phyloP scores from a whole-genome alignment of 1,140 invertebrate species.

The Pogonomyrmex barbatus region DNA sequence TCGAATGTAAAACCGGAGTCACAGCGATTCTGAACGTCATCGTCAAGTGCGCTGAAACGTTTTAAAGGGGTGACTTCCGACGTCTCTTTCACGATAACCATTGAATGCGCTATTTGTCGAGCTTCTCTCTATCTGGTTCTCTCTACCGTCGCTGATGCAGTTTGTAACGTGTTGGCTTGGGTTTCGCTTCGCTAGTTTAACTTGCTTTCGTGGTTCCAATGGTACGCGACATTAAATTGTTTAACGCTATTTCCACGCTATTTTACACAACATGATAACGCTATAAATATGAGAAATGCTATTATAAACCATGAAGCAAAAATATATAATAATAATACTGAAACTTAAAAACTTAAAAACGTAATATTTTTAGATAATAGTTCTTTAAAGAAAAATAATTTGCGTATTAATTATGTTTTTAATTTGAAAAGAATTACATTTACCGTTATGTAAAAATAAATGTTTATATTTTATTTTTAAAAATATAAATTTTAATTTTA shows the following conservation, averaged over 20 bases:
- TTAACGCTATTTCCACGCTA: not conserved
- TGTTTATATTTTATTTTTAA: slow-evolving; percentile 1
- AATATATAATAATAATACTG: not conserved
- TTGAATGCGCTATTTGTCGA: slow-evolving; percentile 62
- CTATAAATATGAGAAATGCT: too few species aligned
- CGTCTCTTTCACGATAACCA: slow-evolving; percentile 66
- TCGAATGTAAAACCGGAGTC: slow-evolving; percentile 53
- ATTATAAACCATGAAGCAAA: slow-evolving; percentile 10
- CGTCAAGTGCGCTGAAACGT: slow-evolving; percentile 9
- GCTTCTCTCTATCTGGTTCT: slow-evolving; percentile 28
- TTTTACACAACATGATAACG: slow-evolving; percentile 1
- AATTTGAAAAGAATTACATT: not conserved
- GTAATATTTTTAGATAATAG: not conserved
- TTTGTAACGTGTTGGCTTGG: slow-evolving; percentile 23
- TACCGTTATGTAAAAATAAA: not conserved
- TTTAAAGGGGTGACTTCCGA: slow-evolving; percentile 44
- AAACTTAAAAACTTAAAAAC: not conserved
- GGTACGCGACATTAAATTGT: slow-evolving; percentile 9
- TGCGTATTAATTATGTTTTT: not conserved
- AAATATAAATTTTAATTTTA: not conserved
- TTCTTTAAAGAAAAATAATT: not conserved
- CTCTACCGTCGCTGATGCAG: not conserved
- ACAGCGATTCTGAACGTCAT: slow-evolving; percentile 31
- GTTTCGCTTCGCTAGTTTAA: slow-evolving; percentile 29
- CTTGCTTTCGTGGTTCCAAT: not conserved